Conservation (phyloP, 2,113 vertebrate genomes). For the Catagonus wagneri region DNA sequence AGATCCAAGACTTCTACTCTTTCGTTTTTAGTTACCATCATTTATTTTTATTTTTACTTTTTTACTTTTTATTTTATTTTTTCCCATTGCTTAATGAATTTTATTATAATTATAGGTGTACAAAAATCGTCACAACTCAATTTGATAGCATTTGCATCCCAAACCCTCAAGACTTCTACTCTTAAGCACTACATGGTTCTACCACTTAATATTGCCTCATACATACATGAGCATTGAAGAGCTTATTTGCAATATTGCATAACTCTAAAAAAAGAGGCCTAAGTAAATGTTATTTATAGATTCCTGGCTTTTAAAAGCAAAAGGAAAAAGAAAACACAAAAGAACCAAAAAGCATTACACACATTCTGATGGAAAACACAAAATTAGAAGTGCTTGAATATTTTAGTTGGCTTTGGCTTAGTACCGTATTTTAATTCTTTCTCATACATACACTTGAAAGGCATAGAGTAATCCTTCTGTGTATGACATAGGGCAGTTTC, state of each 20-base stretch:
- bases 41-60: too few relatives aligned
- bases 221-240: background rate
- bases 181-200: background rate
- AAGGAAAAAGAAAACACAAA: background rate
- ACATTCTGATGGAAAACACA: background rate
- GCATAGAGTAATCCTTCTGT: background rate
- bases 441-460: background rate
- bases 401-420: background rate
- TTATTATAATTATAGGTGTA: too few relatives aligned
- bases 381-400: background rate
- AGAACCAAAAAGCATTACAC: background rate
- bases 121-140: too few relatives aligned
- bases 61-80: too few relatives aligned
- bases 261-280: constrained; percentile 11
- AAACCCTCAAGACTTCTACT: background rate
- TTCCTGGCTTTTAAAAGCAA: background rate
- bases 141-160: too few relatives aligned
- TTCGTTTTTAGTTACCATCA: too few relatives aligned
- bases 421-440: constrained; percentile 18
- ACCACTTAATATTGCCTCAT: background rate
- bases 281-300: constrained; percentile 23
- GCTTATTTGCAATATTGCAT: background rate
- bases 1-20: background rate
- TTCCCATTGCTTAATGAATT: too few relatives aligned
- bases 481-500: background rate